A percentile compares a stretch with the other conserved stretches of the same genome.
phyloP scores from a whole-genome alignment of 2,797 vertebrate species.

The Caiman crocodilus region DNA sequence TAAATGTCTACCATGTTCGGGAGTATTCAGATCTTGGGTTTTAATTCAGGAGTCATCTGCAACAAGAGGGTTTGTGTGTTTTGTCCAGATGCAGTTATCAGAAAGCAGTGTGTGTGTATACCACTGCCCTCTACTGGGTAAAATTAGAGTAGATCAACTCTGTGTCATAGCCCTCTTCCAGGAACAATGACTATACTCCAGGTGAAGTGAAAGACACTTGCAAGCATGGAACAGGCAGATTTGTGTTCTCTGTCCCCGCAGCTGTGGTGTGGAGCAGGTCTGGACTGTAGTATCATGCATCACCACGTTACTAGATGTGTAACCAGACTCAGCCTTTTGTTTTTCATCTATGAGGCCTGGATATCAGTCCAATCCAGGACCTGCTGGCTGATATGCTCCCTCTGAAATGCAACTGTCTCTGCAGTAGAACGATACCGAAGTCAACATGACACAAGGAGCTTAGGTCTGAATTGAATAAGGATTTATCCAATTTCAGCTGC shows the following conservation, averaged over 20 bases:
- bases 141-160: not conserved
- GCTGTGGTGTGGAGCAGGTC: not conserved
- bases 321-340: not conserved
- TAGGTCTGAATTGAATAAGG: not conserved
- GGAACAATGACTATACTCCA: not conserved
- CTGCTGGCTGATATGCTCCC: not conserved
- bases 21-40: not conserved
- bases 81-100: not conserved
- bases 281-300: not conserved
- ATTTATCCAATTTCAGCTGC: not conserved
- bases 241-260: not conserved
- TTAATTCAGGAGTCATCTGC: not conserved
- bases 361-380: not conserved
- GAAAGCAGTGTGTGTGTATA: not conserved
- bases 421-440: not conserved
- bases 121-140: not conserved
- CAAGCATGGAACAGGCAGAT: not conserved
- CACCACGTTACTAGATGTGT: not conserved
- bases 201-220: not conserved
- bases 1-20: not conserved
- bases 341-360: not conserved
- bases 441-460: not conserved
- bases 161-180: not conserved
- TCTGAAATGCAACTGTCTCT: not conserved
- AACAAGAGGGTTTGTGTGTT: not conserved